Evolutionary conservation across 2,113 vertebrate species (phyloP), one percentile per base, ranked within the genome.

Genomic region (Brachypodius melanocephalos): DNA sequence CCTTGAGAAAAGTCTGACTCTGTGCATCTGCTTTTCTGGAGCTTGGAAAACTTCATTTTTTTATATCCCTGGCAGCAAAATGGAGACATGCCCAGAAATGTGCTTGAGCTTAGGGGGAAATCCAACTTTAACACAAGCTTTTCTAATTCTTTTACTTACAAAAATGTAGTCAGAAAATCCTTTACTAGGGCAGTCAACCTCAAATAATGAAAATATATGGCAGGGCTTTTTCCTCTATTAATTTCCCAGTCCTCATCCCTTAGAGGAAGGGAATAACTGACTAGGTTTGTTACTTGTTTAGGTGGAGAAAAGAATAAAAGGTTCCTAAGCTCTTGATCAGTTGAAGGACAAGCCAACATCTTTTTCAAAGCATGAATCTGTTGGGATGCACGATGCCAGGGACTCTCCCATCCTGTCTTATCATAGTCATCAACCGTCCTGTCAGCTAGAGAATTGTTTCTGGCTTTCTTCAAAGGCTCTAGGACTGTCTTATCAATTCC

Each of bases 351-450:
- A 77, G 63, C 61, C 49, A 65, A 3, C 1, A 1, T 67, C 69
- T 49, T 59, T 31, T 38, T 40, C 24, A 31, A 81, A 78, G 52
- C 78, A 16, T 1, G 2, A 25, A 61, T 26, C 52, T 77, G 55
- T 57, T 51, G 62, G 34, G n/a, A 43, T 66, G 34, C 36, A 8
- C 1, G 0, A 17, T 91, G 94, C 92, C 91, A 93, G 85, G 45
- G 86, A 93, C 90, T 96, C 97, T 97, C 93, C 92, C 94, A 96
- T 98, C 94, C 96, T 97, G 92, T 94, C 82, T 95, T 78, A 94
- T 93, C 95, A 46, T 85, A 62, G 66, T 86, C 92, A 90, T 94
- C 61, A 51, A 25, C 97, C 92, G 84, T 97, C 96, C 96, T 98
- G 93, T 90, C 92, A 92, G 89, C 80, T 92, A 49, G 22, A 48